Evolutionary conservation across 2,888 invertebrate genomes (phyloP), one percentile per base, ranked within the genome.

Genomic region (Lamellibrachia satsuma): DNA sequence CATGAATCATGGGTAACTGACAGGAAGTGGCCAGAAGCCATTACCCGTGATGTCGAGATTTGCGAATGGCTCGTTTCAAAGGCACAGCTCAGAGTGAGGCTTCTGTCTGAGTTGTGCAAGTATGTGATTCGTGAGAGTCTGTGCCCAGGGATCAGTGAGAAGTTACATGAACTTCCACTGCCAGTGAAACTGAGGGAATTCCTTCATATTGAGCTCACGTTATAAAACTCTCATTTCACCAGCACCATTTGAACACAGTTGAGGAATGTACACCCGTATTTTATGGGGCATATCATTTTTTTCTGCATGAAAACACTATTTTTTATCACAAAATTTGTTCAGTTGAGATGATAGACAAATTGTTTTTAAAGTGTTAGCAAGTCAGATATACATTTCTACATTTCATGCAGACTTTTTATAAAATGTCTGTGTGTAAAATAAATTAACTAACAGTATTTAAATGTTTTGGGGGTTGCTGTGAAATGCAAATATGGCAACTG

Each of bases 21-120:
- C n/a, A 57, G 57, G 55, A 91, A 91, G 39, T 93, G 93, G 93
- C 93, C 93, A 15, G 91, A 22, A 39, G 57, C 52, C 9, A 90
- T 93, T 22, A 52, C 52, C 7, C 52, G 22, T n/a, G 90, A 92
- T 55, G 51, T 27, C 39, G 55, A 90, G 11, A 90, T 93, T 7
- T 91, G 92, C 27, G 91, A 57, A 7, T 92, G 92, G 92, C 93
- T 93, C 52, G 22, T 39, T 8, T 91, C n/a, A 8, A 52, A 75
- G 52, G 57, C 92, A 55, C 90, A 90, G 51, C 52, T 52, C n/a
- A 60, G 90, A 22, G 55, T 92, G 39, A 51, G 39, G 52, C 75
- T 92, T 22, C 90, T 93, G 52, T 91, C 91, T 52, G 91, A 92
- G 1, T 11, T 93, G 90, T 92, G 93, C 55, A 93, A 92, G 90